Percentiles rank a stretch among this genome's conserved stretches.
Evolutionary conservation across 2,113 vertebrate species (phyloP).

Genomic region (Gobius niger): DNA sequence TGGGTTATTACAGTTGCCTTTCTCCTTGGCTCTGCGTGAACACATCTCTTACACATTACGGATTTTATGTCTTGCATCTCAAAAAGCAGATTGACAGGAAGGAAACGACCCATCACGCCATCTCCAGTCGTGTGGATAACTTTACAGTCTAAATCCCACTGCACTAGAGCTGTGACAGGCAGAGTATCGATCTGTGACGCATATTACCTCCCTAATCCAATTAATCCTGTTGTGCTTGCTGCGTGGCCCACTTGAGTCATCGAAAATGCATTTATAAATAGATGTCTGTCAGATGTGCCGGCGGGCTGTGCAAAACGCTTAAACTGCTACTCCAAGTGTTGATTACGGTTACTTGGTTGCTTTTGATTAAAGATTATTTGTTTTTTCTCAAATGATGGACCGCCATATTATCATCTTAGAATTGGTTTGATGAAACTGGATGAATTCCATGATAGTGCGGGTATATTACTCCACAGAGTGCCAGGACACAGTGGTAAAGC

Average conservation of each 20-base stretch:
- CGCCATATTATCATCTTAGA: too few relatives aligned
- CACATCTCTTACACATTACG: background rate
- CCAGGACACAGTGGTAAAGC: too few relatives aligned
- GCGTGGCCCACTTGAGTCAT: slow-evolving; percentile 58
- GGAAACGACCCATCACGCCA: slow-evolving; percentile 36
- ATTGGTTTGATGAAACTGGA: too few relatives aligned
- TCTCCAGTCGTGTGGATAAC: slow-evolving; percentile 32
- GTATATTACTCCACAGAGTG: too few relatives aligned
- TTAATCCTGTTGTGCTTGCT: slow-evolving; percentile 62
- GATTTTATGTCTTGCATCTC: slow-evolving; percentile 27
- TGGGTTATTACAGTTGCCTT: background rate
- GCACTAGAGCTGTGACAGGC: slow-evolving; percentile 42
- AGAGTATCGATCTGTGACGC: slow-evolving; percentile 69
- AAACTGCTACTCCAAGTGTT: slow-evolving; percentile 48
- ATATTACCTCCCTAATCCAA: slow-evolving; percentile 69
- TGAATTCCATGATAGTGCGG: too few relatives aligned
- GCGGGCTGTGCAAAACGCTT: slow-evolving; percentile 46
- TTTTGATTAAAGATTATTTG: background rate
- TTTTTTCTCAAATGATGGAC: too few relatives aligned
- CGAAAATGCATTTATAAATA: slow-evolving; percentile 57
- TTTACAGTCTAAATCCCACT: slow-evolving; percentile 44
- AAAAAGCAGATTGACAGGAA: slow-evolving; percentile 40
- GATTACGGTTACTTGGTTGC: slow-evolving; percentile 19
- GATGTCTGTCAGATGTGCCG: slow-evolving; percentile 42
- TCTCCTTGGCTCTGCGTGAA: background rate